Evolutionary conservation across 2,888 invertebrate genomes (phyloP).

Genomic region (Lucinisca nassula): DNA sequence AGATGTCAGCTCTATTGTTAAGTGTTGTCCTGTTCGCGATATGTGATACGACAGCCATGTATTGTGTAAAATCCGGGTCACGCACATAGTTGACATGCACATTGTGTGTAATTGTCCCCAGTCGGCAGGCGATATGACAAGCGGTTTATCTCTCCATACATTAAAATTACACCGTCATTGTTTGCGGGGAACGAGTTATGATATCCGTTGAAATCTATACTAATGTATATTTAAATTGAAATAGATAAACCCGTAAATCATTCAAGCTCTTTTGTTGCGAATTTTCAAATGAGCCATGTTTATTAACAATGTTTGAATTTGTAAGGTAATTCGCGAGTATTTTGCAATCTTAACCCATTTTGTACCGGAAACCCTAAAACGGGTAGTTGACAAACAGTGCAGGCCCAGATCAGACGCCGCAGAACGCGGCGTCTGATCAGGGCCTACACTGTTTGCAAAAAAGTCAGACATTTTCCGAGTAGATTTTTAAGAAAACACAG

Average conservation of each 20-base stretch:
- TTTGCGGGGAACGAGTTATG: constrained; percentile 31
- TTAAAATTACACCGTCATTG: constrained; percentile 52
- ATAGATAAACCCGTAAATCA: constrained; percentile 64
- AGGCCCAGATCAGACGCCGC: no score
- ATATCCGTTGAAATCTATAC: constrained; percentile 52
- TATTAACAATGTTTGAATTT: constrained; percentile 33
- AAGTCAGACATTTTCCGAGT: no score
- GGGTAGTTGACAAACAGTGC: no score
- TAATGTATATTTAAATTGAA: constrained; percentile 58
- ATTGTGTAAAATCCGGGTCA: constrained; percentile 54
- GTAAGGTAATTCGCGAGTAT: neutral
- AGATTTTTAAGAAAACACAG: no score
- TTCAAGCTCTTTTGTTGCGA: constrained; percentile 15
- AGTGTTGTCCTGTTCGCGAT: constrained; percentile 57
- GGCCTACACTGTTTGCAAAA: no score
- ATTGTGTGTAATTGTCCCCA: constrained; percentile 65
- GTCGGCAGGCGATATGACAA: constrained; percentile 60
- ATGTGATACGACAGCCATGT: constrained; percentile 57
- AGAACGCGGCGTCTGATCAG: no score
- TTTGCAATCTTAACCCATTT: neutral
- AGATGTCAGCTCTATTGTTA: constrained; percentile 71
- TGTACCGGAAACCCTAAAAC: no score
- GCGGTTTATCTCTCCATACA: constrained; percentile 25
- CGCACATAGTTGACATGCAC: constrained; percentile 59
- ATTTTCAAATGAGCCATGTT: constrained; percentile 30